phyloP scores from a whole-genome alignment of 64 coral and sea anemone genomes.

The Montipora foliosa region DNA sequence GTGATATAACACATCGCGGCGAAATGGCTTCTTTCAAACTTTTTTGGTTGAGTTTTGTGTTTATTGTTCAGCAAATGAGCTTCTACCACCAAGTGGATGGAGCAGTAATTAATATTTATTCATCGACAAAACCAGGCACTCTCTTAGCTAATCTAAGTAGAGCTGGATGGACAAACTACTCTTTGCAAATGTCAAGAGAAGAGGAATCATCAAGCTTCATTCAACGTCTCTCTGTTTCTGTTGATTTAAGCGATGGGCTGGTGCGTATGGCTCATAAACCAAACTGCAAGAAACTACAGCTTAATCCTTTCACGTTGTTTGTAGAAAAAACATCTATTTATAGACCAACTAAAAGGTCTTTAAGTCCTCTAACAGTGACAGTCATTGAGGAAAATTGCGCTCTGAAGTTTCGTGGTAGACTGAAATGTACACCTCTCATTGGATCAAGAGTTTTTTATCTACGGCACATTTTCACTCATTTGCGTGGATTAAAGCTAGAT shows the following conservation, averaged over 20 bases:
- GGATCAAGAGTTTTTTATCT: slow-evolving; percentile 49
- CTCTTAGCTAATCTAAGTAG: slow-evolving; percentile 75
- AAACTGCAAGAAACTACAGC: slow-evolving; percentile 69
- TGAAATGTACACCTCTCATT: slow-evolving; percentile 32
- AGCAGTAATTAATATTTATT: slow-evolving; percentile 78
- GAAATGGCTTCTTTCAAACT: slow-evolving; percentile 23
- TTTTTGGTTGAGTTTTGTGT: neutral
- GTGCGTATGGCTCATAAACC: slow-evolving; percentile 69
- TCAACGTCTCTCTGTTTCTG: slow-evolving; percentile 42
- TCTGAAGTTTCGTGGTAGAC: slow-evolving; percentile 69
- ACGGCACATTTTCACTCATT: slow-evolving; percentile 45
- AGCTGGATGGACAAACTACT: slow-evolving; percentile 64
- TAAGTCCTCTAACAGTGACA: slow-evolving; percentile 44
- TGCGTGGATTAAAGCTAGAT: slow-evolving; percentile 39
- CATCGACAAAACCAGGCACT: slow-evolving; percentile 58
- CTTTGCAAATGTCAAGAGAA: slow-evolving; percentile 17
- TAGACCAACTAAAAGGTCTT: slow-evolving; percentile 28
- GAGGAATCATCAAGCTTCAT: slow-evolving; percentile 31
- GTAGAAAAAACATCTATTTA: slow-evolving; percentile 59
- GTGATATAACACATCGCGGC: neutral
- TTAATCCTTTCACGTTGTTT: slow-evolving; percentile 72
- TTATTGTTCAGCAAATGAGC: slow-evolving; percentile 14
- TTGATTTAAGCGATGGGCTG: slow-evolving; percentile 68
- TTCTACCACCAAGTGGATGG: slow-evolving; percentile 31
- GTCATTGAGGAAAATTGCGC: slow-evolving; percentile 65